Conservation (phyloP, 35 echinoderm and acorn worm species). For the Diadema setosum region DNA sequence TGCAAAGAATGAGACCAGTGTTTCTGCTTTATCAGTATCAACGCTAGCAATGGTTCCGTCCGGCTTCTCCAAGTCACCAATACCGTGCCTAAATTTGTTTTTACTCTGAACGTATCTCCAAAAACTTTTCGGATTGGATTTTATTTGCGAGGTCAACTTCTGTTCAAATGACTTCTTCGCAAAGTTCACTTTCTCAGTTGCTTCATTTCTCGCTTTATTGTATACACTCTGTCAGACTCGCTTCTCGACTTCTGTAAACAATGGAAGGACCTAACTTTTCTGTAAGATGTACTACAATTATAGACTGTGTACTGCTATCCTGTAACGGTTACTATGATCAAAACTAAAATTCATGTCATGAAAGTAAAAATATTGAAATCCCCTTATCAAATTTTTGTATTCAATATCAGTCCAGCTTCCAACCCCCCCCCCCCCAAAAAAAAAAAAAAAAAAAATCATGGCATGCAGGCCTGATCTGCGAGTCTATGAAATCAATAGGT, state of each 20-base stretch:
- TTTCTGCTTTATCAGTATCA: constrained; percentile 10
- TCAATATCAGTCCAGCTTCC: no score
- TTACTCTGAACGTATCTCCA: constrained; percentile 10
- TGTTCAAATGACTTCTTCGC: neutral
- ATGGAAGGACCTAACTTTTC: neutral
- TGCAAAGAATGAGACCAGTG: neutral
- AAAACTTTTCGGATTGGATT: neutral
- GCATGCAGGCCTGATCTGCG: no score
- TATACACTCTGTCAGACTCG: neutral
- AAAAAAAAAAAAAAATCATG: no score
- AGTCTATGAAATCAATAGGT: no score
- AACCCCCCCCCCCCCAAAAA: no score
- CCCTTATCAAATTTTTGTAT: no score
- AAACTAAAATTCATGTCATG: no score
- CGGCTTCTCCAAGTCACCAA: neutral
- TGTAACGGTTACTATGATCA: no score
- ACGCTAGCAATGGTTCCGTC: neutral
- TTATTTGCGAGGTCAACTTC: neutral
- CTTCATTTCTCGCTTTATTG: neutral
- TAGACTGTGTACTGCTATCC: no score
- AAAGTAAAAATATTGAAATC: no score
- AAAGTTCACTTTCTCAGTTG: neutral
- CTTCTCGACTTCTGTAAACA: neutral
- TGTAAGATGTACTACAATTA: no score
- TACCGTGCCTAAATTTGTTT: neutral